Evolutionary conservation across 53 echinoderm and acorn worm genomes (phyloP), one percentile per base, ranked within the genome.

Genomic region (Glandiceps talaboti): DNA sequence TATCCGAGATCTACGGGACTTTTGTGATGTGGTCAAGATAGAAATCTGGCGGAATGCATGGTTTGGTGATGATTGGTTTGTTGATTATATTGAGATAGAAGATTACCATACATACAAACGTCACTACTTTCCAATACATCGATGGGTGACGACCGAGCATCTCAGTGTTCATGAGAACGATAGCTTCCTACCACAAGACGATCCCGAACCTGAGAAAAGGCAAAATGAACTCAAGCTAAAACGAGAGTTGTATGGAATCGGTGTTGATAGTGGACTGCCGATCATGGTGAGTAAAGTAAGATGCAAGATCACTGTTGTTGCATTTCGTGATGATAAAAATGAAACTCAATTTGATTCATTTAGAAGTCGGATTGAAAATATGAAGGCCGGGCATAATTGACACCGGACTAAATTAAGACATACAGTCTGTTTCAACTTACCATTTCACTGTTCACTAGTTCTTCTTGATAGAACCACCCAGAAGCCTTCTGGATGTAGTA

Each of bases 61-160:
- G 1, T 86, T 85, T 0, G 31, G 73, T 12, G 92, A 88, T 76
- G 86, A 79, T 27, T 95, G 96, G 96, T 95, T 85, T 32, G 82
- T 91, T 29, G 92, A 92, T 32, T 74, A 83, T 73, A 79, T 95
- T 14, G 82, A 87, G 31, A 89, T 95, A 28, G 33, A 73, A 31
- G 6, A 45, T 45, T 45, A 6, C 28, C 1, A 26, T 0, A 26
- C 73, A 31, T 77, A 82, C 25, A 75, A 86, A 73, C 28, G 14
- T 33, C 76, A 73, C 29, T 29, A 89, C 26, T 95, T 95, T 76
- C 92, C 92, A 29, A 76, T 95, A 25, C 83, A 95, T 79, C 88
- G 92, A 26, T 95, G 92, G 92, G 30, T 95, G 0, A 82, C 85
- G 6, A 6, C n/a, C n/a, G n/a, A 45, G 0, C 33, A 74, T 30